Percentiles rank a stretch among this genome's conserved stretches.
phyloP scores from a whole-genome alignment of 2,113 vertebrate species.

The Excalfactoria chinensis region DNA sequence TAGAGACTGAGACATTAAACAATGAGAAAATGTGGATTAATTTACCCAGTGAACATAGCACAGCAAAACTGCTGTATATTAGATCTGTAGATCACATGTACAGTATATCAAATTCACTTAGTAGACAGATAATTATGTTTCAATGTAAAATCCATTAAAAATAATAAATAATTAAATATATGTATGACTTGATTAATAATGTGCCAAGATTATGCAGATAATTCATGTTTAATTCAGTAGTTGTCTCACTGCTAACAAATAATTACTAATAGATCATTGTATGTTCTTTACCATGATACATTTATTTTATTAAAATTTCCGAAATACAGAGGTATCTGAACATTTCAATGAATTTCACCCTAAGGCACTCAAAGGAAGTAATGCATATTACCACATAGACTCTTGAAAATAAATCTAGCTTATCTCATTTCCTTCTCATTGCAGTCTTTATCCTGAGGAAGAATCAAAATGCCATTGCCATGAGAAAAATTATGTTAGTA shows the following conservation, averaged over 20 bases:
- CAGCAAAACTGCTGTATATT: background rate
- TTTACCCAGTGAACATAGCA: background rate
- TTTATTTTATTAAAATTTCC: conserved; percentile 29
- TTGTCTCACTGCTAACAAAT: background rate
- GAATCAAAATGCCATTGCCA: conserved; percentile 30
- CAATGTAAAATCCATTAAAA: conserved; percentile 32
- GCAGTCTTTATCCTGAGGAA: conserved; percentile 30
- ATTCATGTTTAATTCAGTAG: conserved; percentile 48
- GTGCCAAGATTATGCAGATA: conserved; percentile 26
- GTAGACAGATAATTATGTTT: conserved; percentile 11
- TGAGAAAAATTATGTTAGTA: background rate
- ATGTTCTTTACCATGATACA: conserved; percentile 3
- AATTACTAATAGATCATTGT: background rate
- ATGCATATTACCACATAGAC: background rate
- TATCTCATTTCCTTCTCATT: conserved; percentile 9
- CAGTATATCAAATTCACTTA: conserved; percentile 5
- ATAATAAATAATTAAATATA: conserved; percentile 52
- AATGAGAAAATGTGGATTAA: background rate
- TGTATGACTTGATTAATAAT: conserved; percentile 1
- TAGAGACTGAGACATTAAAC: background rate
- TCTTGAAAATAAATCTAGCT: conserved; percentile 22
- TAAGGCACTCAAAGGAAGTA: background rate
- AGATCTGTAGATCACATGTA: background rate
- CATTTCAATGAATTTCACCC: conserved; percentile 31
- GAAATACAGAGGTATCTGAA: background rate